Evolutionary conservation across 2,888 invertebrate species (phyloP).

Genomic region (Andrena minutula): DNA sequence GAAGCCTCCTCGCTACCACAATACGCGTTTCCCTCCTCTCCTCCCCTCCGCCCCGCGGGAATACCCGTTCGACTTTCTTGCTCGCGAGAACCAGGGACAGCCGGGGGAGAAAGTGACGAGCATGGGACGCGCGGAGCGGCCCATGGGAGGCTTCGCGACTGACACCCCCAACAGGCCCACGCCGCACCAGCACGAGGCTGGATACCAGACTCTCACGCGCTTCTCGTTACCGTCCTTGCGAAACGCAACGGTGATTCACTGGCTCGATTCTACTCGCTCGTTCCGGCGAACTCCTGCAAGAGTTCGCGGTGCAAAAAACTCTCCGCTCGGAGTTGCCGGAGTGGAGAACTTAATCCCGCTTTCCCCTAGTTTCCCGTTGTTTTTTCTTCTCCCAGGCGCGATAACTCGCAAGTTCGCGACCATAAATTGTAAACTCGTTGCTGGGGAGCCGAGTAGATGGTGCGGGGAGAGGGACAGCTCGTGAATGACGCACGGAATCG

Average conservation of each 20-base stretch:
- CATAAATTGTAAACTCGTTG: no score
- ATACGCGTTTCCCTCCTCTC: constrained; percentile 71
- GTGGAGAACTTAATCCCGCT: no score
- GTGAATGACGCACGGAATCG: no score
- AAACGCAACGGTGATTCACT: not conserved
- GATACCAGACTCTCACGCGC: constrained; percentile 32
- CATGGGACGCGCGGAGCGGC: constrained; percentile 48
- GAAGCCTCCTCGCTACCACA: constrained; percentile 35
- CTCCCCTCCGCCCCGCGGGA: constrained; percentile 5
- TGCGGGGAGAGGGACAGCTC: no score
- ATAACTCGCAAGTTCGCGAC: no score
- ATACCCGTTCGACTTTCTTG: constrained; percentile 10
- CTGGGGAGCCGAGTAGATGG: no score
- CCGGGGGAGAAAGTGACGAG: constrained; percentile 75
- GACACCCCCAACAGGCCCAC: not conserved
- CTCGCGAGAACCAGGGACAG: constrained; percentile 44
- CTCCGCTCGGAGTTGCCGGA: no score
- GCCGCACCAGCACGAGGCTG: constrained; percentile 38
- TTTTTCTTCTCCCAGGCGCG: no score
- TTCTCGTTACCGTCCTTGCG: constrained; percentile 9
- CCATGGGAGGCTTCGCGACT: constrained; percentile 16
- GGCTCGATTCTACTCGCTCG: no score
- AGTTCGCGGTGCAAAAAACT: no score
- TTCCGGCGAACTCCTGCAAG: no score
- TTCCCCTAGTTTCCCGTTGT: no score